Base-by-base conservation (phyloP, 2,113 vertebrate genomes). In the Solea solea region DNA sequence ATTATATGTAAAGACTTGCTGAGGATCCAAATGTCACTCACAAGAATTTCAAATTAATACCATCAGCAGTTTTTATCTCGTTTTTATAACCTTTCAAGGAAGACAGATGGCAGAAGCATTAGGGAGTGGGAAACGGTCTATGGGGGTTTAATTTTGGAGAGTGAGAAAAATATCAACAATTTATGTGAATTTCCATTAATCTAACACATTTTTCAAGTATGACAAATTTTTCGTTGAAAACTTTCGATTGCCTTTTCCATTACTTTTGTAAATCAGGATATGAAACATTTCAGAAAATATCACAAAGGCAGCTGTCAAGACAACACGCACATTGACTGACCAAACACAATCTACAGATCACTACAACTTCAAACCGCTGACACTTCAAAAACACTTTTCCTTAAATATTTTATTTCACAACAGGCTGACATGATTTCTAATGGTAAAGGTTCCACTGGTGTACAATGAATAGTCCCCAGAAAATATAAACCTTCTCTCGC, bases 11-110 rank as follows among this genome's bases (percentile, higher is more conserved):
- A 77, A 76, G 64, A 64, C 64, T 28, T 69, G 15, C 28, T 70
- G 28, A 0, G 39, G 15, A 78, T 72, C 45, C 76, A 56, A 51
- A 80, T 72, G 73, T 49, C 6, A 13, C 71, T 49, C 71, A 51
- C 68, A 71, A 59, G 42, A 46, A 67, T 63, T 80, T 75, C 44
- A 80, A 83, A 82, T 34, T 42, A n/a, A 73, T 68, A 53, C 54
- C 45, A 5, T 82, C 1, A 67, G 81, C 71, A 80, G 8, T 49
- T 75, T 55, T 55, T 28, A 27, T 34, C 27, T 12, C 61, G 25
- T n/a, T n/a, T n/a, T n/a, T n/a, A n/a, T n/a, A 3, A 50, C 48
- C 1, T 41, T 61, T 72, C 12, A 56, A 28, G 28, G 40, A 63
- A 72, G 45, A 60, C 41, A 45, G 69, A 62, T 56, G 9, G 44